Evolutionary conservation across 2,797 vertebrate genomes (phyloP).

Genomic region (Vipera latastei): DNA sequence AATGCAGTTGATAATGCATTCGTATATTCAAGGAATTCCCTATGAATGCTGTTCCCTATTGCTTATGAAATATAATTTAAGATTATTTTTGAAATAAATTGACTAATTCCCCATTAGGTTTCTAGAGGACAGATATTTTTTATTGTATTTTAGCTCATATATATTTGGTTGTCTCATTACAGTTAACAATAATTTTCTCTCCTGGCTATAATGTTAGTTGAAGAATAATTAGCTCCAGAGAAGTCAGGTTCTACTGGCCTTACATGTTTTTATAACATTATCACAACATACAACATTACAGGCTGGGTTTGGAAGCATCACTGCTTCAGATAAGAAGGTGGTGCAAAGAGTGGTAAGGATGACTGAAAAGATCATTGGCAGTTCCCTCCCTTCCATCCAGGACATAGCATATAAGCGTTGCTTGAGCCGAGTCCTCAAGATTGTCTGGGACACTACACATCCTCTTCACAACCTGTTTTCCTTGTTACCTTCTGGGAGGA

Average conservation of each 20-base stretch:
- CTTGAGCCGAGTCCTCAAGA: too few relatives aligned
- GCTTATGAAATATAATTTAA: neutral
- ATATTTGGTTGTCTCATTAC: neutral
- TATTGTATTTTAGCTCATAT: neutral
- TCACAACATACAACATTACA: neutral
- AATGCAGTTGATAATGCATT: neutral
- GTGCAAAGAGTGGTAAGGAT: too few relatives aligned
- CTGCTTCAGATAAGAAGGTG: too few relatives aligned
- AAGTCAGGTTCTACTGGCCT: slow-evolving; percentile 25
- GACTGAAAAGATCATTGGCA: too few relatives aligned
- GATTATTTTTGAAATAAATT: neutral
- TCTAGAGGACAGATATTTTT: neutral
- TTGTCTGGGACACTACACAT: too few relatives aligned
- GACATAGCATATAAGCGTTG: too few relatives aligned
- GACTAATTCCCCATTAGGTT: neutral
- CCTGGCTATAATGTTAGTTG: neutral
- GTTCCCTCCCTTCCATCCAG: too few relatives aligned
- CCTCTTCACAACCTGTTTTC: too few relatives aligned
- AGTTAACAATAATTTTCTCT: neutral
- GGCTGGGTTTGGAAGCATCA: too few relatives aligned
- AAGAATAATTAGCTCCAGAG: neutral
- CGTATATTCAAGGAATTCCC: neutral
- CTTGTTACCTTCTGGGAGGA: too few relatives aligned
- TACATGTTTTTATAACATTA: slow-evolving; percentile 23
- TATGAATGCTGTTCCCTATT: neutral